Evolutionary conservation across 2,888 invertebrate species (phyloP), one percentile per base, ranked within the genome.

Genomic region (Trachelus tabidus): DNA sequence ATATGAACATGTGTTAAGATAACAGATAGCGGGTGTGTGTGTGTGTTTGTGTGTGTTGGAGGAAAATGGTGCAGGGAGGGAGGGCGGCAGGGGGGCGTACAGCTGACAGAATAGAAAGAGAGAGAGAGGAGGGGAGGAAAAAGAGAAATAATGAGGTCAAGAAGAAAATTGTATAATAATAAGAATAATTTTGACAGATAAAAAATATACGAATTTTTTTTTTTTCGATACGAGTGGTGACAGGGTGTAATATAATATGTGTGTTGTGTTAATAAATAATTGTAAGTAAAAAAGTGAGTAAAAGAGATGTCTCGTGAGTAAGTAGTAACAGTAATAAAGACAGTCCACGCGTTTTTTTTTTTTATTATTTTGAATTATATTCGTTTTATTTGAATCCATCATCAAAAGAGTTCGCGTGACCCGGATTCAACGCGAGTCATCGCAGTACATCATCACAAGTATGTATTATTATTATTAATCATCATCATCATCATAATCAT

Each of bases 341-440:
- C 88, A 91, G 87, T 90, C 89, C 90, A 87, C 88, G 86, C 87
- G 86, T 34, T 34, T 89, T 86, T 86, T 69, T 74, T 78, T 89
- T 90, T 90, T 86, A 89, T 87, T 91, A 89, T 87, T 91, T 90
- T 91, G 86, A 90, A 89, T 91, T 90, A 90, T 89, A 91, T 90
- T 87, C 87, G 87, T 91, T 90, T 91, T 91, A 91, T 91, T 91
- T 89, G 87, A 91, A 90, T 90, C 87, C 89, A 90, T 90, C 90
- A 89, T 91, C 89, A 90, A 91, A 89, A 90, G 89, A 86, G 89
- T 88, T 90, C 89, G 88, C 89, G 89, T 90, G 90, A 91, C 91
- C 89, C 91, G 90, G 87, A 89, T 88, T 90, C 86, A 89, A 88
- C 86, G 88, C 90, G 88, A 90, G 90, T 90, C 90, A 90, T 88